These are phyloP conservation scores for Monoplex corrugatus DNA, from an alignment of 2,888 invertebrate species.

Conservation along the genomic window DNA sequence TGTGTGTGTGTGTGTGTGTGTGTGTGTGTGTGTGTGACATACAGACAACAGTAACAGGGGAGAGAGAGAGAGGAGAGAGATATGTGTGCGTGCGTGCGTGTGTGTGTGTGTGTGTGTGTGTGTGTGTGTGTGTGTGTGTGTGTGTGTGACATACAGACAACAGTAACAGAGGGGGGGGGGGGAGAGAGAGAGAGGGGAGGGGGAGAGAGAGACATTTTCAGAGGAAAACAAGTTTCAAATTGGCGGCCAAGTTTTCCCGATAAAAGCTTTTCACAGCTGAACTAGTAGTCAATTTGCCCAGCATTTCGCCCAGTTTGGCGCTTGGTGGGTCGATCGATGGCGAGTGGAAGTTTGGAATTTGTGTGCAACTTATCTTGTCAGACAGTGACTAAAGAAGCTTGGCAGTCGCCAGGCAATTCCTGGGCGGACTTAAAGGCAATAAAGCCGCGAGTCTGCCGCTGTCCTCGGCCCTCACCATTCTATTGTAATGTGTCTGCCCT, in stretches of 20 bases:
- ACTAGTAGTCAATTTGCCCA: not conserved
- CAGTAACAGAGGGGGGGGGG: too few relatives aligned
- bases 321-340: not conserved
- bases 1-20: not conserved
- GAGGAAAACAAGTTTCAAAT: not conserved
- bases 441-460: not conserved
- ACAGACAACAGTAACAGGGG: not conserved
- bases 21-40: not conserved
- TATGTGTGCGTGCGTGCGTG: not conserved
- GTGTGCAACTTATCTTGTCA: slow-evolving; percentile 27
- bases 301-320: not conserved
- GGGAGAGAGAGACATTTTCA: too few relatives aligned
- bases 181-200: too few relatives aligned
- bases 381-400: slow-evolving; percentile 18
- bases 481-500: not conserved
- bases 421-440: not conserved
- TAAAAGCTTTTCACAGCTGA: not conserved
- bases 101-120: not conserved
- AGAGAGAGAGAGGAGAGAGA: too few relatives aligned
- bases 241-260: not conserved
- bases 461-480: not conserved
- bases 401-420: slow-evolving; percentile 6
- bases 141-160: not conserved
- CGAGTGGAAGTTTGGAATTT: not conserved
- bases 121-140: not conserved